Evolutionary conservation across 2,888 invertebrate species (phyloP), one percentile per base, ranked within the genome.

Genomic region (Glomeris marginata): DNA sequence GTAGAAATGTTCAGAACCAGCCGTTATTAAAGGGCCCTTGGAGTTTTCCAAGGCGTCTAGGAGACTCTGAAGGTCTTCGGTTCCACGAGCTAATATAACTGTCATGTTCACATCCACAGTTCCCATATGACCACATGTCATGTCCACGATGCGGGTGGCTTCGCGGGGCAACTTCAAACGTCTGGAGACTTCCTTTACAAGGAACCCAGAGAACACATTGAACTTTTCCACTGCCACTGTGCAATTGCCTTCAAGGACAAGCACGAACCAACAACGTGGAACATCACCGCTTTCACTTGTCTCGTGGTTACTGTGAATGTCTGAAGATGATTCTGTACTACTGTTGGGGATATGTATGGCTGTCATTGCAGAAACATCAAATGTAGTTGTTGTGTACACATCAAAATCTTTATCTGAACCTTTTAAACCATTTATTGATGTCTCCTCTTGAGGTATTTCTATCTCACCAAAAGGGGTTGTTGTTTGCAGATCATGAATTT

Each of bases 191-290:
- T 28, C 28, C 8, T 28, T 28, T 8, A 28, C 4, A 28, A 28
- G 28, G 4, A 8, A 28, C 8, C 28, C 28, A 28, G 28, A 5
- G 22, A 49, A 44, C 6, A 44, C 20, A 21, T 36, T 38, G 44
- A 36, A 36, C 5, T 20, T n/a, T 1, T 15, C 20, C 22, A 36
- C 10, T 15, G 28, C 41, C 21, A 43, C 35, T 2, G 47, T 47
- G 41, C 52, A 52, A 22, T 52, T 52, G 33, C 52, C 46, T 13
- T 36, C 44, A 10, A 52, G 38, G 10, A 40, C 34, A 18, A 52
- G 37, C 18, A 52, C 38, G 38, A 47, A 52, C 52, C 52, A 52
- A 11, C 8, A 8, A 1, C 13, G 2, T 3, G 28, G 4, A 16
- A 34, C 10, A 10, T 36, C 36, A 2, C 36, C 46, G 46, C n/a